These are phyloP conservation scores for Callorhinus ursinus DNA, from an alignment of 2,113 vertebrate species.

Conservation along the genomic window DNA sequence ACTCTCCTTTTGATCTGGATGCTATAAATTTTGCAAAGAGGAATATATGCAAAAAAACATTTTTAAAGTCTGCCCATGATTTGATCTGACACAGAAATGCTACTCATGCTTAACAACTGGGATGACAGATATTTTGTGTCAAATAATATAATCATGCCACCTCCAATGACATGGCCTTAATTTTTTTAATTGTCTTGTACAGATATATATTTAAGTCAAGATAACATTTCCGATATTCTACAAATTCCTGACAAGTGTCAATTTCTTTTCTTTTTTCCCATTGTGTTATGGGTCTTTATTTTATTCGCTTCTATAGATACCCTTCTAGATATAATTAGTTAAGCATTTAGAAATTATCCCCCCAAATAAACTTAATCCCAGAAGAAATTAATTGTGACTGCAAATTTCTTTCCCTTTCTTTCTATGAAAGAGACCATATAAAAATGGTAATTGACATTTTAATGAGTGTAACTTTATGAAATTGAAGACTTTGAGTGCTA, in stretches of 20 bases:
- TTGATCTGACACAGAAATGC: slow-evolving; percentile 6
- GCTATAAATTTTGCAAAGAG: not conserved
- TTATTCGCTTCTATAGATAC: not conserved
- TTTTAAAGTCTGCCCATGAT: not conserved
- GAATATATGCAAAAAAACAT: not conserved
- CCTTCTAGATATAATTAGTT: not conserved
- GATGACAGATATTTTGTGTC: not conserved
- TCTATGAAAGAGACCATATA: not conserved
- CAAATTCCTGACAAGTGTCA: not conserved
- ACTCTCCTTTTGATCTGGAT: not conserved
- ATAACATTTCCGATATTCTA: not conserved
- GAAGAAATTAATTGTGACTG: not conserved
- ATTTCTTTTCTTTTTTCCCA: not conserved
- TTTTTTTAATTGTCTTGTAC: not conserved
- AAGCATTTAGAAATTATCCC: not conserved
- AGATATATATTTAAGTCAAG: not conserved
- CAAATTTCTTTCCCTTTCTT: not conserved
- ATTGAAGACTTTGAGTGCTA: not conserved
- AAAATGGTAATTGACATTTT: not conserved
- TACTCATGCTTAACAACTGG: not conserved
- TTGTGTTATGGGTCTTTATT: not conserved
- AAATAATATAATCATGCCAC: not conserved
- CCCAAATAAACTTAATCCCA: slow-evolving; percentile 1
- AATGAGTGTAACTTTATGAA: not conserved
- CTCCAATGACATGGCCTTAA: not conserved